Evolutionary conservation across 1,140 invertebrate species (phyloP), one percentile per base, ranked within the genome.

Genomic region (Bombus vancouverensis): DNA sequence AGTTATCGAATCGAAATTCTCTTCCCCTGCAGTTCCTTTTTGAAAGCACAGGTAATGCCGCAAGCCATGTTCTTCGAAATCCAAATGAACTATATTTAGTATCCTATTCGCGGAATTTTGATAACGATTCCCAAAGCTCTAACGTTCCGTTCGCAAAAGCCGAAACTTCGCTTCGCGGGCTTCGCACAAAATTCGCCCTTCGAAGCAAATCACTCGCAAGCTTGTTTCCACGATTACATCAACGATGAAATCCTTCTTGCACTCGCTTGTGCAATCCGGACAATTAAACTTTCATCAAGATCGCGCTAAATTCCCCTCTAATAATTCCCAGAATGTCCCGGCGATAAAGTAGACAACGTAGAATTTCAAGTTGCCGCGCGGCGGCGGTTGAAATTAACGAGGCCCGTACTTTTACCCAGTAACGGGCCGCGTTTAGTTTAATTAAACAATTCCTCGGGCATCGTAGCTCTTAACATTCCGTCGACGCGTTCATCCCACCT

Each of bases 281-380:
- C 73, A 74, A 74, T 53, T 53, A 74, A 74, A 74, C 42, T 74
- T 74, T 74, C 73, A 75, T 75, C 73, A 75, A 53, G 73, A 75
- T 75, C 73, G 18, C 42, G n/a, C 22, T 34, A 75, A 47, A 53
- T 75, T 12, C 12, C 73, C 18, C 18, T 28, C 42, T 44, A 34
- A 47, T 47, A 74, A 75, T 75, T 53, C 73, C 3, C 70, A 28
- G 70, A 71, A 71, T 71, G 70, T 25, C 39, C 10, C 25, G 8
- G 37, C 70, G 37, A 71, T 71, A 71, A 71, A 71, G 25, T 42
- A 42, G 68, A 42, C 68, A 42, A 71, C 70, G 47, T 53, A 53
- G 47, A 53, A 53, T 53, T 42, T 28, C 37, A 42, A 71, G 39
- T 34, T 42, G 39, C 68, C 25, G 47, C 47, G 6, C 6, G 18